phyloP scores from a whole-genome alignment of 2,797 vertebrate genomes.

The Lithobates sylvaticus region DNA sequence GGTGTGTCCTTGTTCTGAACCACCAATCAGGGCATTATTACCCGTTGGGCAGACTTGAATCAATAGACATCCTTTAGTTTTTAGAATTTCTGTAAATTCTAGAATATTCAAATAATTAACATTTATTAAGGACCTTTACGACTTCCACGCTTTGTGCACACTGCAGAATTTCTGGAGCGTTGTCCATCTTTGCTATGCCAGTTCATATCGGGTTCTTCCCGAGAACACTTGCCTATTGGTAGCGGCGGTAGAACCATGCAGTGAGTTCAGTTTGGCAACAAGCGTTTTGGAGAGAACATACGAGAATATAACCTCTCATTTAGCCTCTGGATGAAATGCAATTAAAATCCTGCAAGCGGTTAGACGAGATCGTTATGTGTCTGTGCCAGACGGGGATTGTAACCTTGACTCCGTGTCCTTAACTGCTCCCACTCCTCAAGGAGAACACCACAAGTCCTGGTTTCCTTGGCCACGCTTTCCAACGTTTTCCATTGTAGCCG shows the following conservation, averaged over 20 bases:
- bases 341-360: conserved; percentile 21
- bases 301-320: conserved; percentile 6
- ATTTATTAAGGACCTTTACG: not conserved
- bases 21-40: not conserved
- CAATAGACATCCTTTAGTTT: not conserved
- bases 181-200: no score
- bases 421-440: not conserved
- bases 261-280: not conserved
- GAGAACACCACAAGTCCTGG: not conserved
- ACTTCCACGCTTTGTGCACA: not conserved
- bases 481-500: not conserved
- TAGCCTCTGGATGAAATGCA: conserved; percentile 10
- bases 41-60: not conserved
- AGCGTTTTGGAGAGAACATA: not conserved
- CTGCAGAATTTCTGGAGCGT: not conserved
- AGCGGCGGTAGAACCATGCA: no score
- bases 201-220: not conserved
- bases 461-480: not conserved
- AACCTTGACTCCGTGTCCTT: conserved; percentile 14
- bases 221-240: not conserved
- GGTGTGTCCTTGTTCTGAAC: not conserved
- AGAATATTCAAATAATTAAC: not conserved
- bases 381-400: conserved; percentile 1
- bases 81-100: not conserved
- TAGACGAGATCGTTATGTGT: not conserved